These are phyloP conservation scores for Euwallacea fornicatus DNA, from an alignment of 1,140 invertebrate species.

Conservation along the genomic window DNA sequence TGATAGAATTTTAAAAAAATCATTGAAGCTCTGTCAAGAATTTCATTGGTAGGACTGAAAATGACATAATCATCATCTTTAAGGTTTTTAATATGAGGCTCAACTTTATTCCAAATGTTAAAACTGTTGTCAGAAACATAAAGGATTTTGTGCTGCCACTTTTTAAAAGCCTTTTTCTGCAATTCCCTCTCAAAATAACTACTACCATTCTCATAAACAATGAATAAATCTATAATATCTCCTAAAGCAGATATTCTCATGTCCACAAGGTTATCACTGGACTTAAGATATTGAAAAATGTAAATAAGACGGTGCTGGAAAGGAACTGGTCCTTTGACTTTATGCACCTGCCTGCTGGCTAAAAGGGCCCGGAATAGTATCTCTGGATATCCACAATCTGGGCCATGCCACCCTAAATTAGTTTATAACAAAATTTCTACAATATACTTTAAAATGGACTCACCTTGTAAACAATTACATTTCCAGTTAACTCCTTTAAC, in stretches of 20 bases:
- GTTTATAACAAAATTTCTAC: neutral
- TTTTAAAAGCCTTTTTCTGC: constrained; percentile 49
- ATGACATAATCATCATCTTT: constrained; percentile 65
- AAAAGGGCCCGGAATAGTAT: constrained; percentile 67
- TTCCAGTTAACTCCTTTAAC: constrained; percentile 51
- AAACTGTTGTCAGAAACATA: constrained; percentile 56
- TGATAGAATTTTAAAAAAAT: constrained; percentile 68
- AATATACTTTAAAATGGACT: neutral
- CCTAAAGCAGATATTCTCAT: constrained; percentile 63
- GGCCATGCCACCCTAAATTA: constrained; percentile 62
- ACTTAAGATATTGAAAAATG: constrained; percentile 60
- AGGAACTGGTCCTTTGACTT: constrained; percentile 55
- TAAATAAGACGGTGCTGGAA: constrained; percentile 60
- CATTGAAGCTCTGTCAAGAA: constrained; percentile 62
- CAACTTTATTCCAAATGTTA: constrained; percentile 55
- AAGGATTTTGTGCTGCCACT: constrained; percentile 60
- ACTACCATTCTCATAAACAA: constrained; percentile 59
- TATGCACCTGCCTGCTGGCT: constrained; percentile 58
- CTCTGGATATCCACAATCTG: constrained; percentile 67
- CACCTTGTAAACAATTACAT: constrained; percentile 57
- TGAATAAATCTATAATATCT: constrained; percentile 65
- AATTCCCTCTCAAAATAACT: constrained; percentile 47
- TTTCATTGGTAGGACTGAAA: constrained; percentile 60
- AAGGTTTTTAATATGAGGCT: constrained; percentile 55
- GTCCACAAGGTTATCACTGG: constrained; percentile 61